Conservation (phyloP, 2,113 vertebrate genomes). For the Struthidea cinerea region DNA sequence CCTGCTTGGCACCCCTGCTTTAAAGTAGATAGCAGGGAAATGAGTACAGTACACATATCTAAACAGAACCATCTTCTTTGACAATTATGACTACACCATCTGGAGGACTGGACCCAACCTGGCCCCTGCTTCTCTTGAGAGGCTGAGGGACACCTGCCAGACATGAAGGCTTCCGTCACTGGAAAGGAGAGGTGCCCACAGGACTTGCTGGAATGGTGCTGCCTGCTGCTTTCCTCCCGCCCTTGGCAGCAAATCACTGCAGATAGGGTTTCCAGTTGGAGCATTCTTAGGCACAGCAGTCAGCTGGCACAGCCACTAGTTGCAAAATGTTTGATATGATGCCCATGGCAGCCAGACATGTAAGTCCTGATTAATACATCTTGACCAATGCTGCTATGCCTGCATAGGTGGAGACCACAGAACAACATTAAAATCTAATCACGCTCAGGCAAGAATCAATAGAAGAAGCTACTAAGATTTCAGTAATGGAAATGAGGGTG, state of each 20-base stretch:
- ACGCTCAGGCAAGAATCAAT: not conserved
- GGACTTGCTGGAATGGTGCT: not conserved
- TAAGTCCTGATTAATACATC: constrained; percentile 24
- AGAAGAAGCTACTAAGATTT: constrained; percentile 39
- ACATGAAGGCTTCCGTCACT: not conserved
- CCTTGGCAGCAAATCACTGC: constrained; percentile 11
- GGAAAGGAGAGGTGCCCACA: not conserved
- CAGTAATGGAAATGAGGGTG: constrained; percentile 29
- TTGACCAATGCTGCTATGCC: constrained; percentile 1
- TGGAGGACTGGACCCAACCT: constrained; percentile 4
- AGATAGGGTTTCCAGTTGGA: constrained; percentile 45
- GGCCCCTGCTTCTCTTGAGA: not conserved
- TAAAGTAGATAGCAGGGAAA: not conserved
- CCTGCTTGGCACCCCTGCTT: not conserved
- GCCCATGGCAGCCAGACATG: not conserved
- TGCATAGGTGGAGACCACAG: not conserved
- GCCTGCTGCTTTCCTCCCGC: constrained; percentile 27
- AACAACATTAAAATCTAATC: constrained; percentile 43
- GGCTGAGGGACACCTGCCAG: constrained; percentile 16
- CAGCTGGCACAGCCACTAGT: not conserved
- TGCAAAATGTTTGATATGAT: constrained; percentile 35
- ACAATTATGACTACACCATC: not conserved
- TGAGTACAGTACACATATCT: not conserved
- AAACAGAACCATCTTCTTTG: constrained; percentile 36
- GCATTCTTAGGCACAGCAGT: not conserved